Percentiles rank a stretch among this genome's conserved stretches.
phyloP scores from a whole-genome alignment of 2,888 invertebrate species.

The Andrena fulva region DNA sequence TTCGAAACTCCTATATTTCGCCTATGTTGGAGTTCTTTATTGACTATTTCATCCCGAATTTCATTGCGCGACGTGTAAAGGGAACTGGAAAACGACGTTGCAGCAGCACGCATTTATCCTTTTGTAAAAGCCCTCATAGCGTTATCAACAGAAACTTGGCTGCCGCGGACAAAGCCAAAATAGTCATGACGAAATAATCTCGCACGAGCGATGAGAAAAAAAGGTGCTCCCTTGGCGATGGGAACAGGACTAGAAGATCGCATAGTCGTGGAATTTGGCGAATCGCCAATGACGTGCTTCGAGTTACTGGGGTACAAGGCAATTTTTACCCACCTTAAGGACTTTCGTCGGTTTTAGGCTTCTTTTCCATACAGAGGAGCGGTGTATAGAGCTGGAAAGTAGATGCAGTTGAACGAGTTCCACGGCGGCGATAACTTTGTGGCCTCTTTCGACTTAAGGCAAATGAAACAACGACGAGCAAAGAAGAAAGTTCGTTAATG shows the following conservation, averaged over 20 bases:
- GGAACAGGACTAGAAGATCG: neutral
- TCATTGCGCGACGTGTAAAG: neutral
- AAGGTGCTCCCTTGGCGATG: neutral
- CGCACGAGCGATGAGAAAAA: neutral
- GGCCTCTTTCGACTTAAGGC: slow-evolving; percentile 17
- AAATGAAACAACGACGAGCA: slow-evolving; percentile 24
- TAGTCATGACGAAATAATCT: neutral
- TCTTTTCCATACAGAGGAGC: slow-evolving; percentile 1
- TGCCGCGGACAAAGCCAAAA: neutral
- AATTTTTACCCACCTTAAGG: slow-evolving; percentile 38
- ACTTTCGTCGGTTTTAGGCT: neutral
- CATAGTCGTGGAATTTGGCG: slow-evolving; percentile 23
- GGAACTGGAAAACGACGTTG: neutral
- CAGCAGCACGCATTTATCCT: neutral
- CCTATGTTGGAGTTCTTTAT: neutral
- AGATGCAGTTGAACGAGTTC: neutral
- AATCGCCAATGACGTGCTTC: slow-evolving; percentile 31
- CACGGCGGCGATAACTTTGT: slow-evolving; percentile 2
- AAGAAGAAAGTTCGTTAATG: slow-evolving; percentile 12
- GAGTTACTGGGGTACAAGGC: slow-evolving; percentile 18
- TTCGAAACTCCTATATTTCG: neutral
- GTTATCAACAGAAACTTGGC: neutral
- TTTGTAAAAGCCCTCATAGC: neutral
- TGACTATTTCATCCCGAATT: neutral
- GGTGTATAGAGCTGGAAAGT: neutral